Evolutionary conservation across 2,797 vertebrate species (phyloP).

Genomic region (Tarsius wallacei): DNA sequence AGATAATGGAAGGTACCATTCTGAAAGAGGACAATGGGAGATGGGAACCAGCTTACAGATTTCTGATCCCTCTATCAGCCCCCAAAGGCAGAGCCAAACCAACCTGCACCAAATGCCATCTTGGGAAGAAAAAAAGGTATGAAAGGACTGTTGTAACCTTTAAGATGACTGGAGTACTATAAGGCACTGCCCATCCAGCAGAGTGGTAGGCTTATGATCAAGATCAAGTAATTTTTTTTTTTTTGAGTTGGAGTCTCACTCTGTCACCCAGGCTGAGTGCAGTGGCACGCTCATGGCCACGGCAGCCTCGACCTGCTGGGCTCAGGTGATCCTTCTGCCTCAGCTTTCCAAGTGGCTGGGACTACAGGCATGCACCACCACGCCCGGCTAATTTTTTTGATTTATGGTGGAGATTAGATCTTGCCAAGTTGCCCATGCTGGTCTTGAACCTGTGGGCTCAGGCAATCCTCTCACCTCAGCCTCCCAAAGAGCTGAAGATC

Average conservation of each 20-base stretch:
- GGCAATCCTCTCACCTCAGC: too few relatives aligned
- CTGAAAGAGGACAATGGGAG: neutral
- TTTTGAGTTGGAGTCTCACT: too few relatives aligned
- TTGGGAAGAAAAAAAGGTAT: neutral
- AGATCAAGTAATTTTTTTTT: slow-evolving; percentile 1
- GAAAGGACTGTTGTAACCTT: neutral
- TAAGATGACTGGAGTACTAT: neutral
- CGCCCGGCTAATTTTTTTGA: too few relatives aligned
- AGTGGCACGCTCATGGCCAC: too few relatives aligned
- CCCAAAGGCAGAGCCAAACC: neutral
- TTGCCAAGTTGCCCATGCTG: too few relatives aligned
- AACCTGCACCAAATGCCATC: neutral
- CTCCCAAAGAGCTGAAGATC: neutral
- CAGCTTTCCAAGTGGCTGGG: too few relatives aligned
- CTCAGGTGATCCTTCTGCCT: too few relatives aligned
- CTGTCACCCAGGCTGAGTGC: too few relatives aligned
- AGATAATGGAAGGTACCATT: neutral
- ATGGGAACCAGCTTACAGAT: neutral
- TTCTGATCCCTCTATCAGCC: neutral
- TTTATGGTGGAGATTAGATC: too few relatives aligned
- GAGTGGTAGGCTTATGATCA: neutral
- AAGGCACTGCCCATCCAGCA: neutral
- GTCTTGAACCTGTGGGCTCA: too few relatives aligned
- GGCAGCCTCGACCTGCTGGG: too few relatives aligned
- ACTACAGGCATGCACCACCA: too few relatives aligned